phyloP scores from a whole-genome alignment of 2,113 vertebrate species.

The Haemorhous mexicanus region DNA sequence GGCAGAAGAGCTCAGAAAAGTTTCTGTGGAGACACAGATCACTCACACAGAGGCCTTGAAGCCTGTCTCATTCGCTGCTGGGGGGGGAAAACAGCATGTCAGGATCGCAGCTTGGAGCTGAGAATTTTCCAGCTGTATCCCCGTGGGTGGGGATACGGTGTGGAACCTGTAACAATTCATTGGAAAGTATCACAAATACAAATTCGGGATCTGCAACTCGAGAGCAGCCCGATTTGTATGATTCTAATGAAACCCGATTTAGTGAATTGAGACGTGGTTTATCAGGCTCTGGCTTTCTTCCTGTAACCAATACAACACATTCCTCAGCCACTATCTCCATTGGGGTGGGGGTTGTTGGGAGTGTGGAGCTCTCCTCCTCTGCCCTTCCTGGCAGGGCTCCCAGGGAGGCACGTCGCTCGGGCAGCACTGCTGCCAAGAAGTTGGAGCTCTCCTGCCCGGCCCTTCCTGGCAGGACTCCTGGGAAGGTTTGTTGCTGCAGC shows the following conservation, averaged over 20 bases:
- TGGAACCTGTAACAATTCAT: neutral
- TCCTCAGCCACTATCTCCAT: no score
- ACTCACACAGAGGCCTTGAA: neutral
- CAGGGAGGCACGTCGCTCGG: no score
- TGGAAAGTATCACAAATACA: neutral
- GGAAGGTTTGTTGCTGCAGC: no score
- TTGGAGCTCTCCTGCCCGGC: no score
- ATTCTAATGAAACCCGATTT: neutral
- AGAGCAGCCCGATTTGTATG: neutral
- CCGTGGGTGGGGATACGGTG: fast-evolving
- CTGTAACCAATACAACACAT: neutral
- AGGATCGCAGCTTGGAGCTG: fast-evolving
- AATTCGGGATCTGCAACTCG: neutral
- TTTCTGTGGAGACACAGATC: neutral
- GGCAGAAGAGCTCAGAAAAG: neutral
- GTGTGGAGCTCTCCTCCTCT: no score
- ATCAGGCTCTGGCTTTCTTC: neutral
- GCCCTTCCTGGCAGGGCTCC: no score
- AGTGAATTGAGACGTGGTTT: neutral
- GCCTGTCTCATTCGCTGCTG: neutral
- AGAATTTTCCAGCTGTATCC: neutral
- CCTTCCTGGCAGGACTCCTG: no score
- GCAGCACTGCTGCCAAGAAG: no score
- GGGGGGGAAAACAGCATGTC: neutral
- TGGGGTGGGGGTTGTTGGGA: no score